Conservation (phyloP, 2,797 vertebrate species). For the Mycteria americana region DNA sequence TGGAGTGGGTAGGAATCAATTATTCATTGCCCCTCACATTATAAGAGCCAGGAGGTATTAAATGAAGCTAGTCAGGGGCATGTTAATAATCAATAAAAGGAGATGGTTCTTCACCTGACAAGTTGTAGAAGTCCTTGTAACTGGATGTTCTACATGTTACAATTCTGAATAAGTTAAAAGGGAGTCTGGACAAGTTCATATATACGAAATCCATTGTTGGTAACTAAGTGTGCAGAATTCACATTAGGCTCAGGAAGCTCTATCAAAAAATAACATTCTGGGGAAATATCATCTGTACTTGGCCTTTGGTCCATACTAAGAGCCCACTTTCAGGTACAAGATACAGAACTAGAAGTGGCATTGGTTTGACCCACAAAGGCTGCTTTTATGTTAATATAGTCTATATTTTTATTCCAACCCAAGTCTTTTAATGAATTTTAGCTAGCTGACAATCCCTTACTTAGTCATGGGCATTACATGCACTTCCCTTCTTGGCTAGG, state of each 20-base stretch:
- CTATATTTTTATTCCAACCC: not conserved
- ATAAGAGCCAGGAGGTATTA: not conserved
- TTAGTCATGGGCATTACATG: not conserved
- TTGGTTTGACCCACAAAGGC: not conserved
- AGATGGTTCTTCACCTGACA: not conserved
- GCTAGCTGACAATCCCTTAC: not conserved
- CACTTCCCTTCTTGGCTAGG: not conserved
- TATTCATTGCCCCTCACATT: not conserved
- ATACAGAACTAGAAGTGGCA: not conserved
- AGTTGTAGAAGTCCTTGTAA: not conserved
- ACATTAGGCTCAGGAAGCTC: not conserved
- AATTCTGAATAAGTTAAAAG: not conserved
- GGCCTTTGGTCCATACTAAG: not conserved
- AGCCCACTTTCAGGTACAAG: not conserved
- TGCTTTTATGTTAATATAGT: not conserved
- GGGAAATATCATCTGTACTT: not conserved
- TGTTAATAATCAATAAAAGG: not conserved
- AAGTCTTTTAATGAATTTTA: not conserved
- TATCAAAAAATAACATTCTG: not conserved
- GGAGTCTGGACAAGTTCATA: not conserved
- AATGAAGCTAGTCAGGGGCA: not conserved
- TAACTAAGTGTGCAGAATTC: not conserved
- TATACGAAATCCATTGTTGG: not conserved
- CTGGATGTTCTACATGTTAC: not conserved
- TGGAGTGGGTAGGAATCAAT: not conserved